Evolutionary conservation across 2,113 vertebrate species (phyloP).

Genomic region (Leucoraja erinaceus): DNA sequence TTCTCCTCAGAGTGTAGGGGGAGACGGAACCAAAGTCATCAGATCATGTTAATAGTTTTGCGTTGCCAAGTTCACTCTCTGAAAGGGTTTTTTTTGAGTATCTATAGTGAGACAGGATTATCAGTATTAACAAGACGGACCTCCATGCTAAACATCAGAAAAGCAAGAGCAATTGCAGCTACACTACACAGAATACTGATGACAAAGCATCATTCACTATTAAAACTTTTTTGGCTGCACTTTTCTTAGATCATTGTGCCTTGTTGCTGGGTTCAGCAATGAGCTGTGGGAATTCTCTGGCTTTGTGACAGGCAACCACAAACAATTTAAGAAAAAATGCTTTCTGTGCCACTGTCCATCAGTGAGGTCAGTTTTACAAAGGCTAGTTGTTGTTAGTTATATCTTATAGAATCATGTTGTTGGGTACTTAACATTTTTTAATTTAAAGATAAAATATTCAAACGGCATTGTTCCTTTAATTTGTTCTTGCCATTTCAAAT

Average conservation of each 20-base stretch:
- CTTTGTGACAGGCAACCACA: neutral
- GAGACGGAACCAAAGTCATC: neutral
- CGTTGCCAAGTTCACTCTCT: neutral
- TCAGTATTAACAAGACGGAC: neutral
- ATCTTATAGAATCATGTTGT: neutral
- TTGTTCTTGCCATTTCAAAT: neutral
- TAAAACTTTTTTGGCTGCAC: neutral
- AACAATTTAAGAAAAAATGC: neutral
- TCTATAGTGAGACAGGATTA: neutral
- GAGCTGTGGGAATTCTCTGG: neutral
- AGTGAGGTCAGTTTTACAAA: neutral
- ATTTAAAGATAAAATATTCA: constrained; percentile 1
- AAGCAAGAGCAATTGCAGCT: neutral
- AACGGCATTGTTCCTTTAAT: neutral
- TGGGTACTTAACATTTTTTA: neutral
- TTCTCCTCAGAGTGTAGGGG: neutral
- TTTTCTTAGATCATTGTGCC: constrained; percentile 7
- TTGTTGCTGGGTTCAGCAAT: neutral
- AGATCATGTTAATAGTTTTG: neutral
- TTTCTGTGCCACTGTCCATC: neutral
- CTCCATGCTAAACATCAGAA: neutral
- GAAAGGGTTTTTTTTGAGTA: neutral
- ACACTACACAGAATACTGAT: neutral
- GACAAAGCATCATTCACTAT: neutral
- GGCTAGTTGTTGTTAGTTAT: neutral